Base-by-base conservation (phyloP, 2,888 invertebrate genomes). In the Syritta pipiens region DNA sequence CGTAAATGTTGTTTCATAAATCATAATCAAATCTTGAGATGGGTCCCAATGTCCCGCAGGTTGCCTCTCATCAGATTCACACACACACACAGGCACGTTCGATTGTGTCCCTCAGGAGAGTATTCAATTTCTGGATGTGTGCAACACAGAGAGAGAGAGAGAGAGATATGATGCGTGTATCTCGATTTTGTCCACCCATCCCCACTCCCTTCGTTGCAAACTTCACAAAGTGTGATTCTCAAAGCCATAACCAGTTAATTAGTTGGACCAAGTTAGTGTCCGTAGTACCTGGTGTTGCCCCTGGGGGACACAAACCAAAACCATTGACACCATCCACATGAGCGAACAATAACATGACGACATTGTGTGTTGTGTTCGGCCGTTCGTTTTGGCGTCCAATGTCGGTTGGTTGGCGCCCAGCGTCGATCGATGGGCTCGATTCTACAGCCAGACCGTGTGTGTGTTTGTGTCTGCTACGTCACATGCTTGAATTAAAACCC, bases 401-500 rank as follows among this genome's bases (percentile, higher is more conserved):
- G n/a, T n/a, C n/a, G n/a, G n/a, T n/a, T n/a, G n/a, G n/a, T n/a
- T n/a, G n/a, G n/a, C n/a, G n/a, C n/a, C n/a, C n/a, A n/a, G n/a
- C n/a, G n/a, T n/a, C n/a, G n/a, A n/a, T n/a, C n/a, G n/a, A n/a
- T n/a, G n/a, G n/a, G n/a, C n/a, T n/a, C n/a, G n/a, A n/a, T n/a
- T n/a, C n/a, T n/a, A 1, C 28, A n/a, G 32, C 14, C 37, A n/a
- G 37, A 14, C 37, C 19, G 19, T 49, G 46, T 59, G 51, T 35
- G 6, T 14, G 7, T 55, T 20, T 51, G 42, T 30, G 55, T 40
- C 37, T 76, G 55, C 46, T 71, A 77, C 59, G 77, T 77, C 77
- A 77, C 77, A 77, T 79, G 79, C 83, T 83, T 83, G 84, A 83
- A 82, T 83, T 83, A 82, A 82, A 82, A 83, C 83, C 83, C 84